Percentiles rank a stretch among this genome's conserved stretches.
phyloP scores from a whole-genome alignment of 2,888 invertebrate species.

The Anoplius nigerrimus region DNA sequence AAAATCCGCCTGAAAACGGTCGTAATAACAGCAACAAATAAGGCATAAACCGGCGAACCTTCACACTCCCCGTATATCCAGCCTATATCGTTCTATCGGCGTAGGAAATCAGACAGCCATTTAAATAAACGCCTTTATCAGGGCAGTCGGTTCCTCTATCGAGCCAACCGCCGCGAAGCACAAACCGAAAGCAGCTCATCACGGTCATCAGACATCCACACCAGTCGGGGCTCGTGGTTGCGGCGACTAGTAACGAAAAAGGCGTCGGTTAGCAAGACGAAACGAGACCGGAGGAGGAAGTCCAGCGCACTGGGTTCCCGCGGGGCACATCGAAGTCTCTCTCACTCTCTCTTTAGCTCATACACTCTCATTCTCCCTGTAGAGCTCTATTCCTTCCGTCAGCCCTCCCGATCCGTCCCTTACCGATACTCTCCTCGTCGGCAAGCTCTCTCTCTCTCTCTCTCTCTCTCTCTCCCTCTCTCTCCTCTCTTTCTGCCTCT shows the following conservation, averaged over 20 bases:
- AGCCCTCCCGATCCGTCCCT: background rate
- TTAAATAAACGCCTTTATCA: too few relatives aligned
- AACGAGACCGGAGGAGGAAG: slow-evolving; percentile 45
- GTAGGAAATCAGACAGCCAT: too few relatives aligned
- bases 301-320: slow-evolving; percentile 42
- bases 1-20: too few relatives aligned
- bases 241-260: slow-evolving; percentile 7
- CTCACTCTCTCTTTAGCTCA: background rate
- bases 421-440: too few relatives aligned
- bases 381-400: slow-evolving; percentile 14
- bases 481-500: slow-evolving; percentile 7
- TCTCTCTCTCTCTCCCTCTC: background rate
- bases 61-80: too few relatives aligned
- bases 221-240: background rate
- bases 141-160: too few relatives aligned
- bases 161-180: too few relatives aligned
- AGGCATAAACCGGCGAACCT: too few relatives aligned
- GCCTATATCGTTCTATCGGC: too few relatives aligned
- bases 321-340: slow-evolving; percentile 43
- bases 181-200: too few relatives aligned
- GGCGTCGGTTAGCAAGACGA: slow-evolving; percentile 36
- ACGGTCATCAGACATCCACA: background rate
- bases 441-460: background rate
- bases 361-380: slow-evolving; percentile 14
- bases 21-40: too few relatives aligned